Percentiles rank a stretch among this genome's conserved stretches.
phyloP scores from a whole-genome alignment of 2,113 vertebrate species.

The Lamprologus speciosus region DNA sequence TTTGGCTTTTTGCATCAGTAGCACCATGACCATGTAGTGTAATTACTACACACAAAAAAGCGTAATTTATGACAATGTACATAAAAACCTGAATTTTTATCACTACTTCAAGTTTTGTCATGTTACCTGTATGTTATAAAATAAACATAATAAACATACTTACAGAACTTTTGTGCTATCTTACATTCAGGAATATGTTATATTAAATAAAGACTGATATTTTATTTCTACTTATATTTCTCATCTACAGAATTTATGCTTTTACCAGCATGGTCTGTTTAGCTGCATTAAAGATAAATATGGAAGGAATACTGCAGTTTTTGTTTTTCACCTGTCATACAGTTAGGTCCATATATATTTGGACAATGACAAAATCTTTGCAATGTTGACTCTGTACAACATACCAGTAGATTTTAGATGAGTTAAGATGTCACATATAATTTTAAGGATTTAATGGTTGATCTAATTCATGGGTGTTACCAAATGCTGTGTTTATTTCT shows the following conservation, averaged over 20 bases:
- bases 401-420: not conserved
- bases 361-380: not conserved
- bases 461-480: not conserved
- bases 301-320: not conserved
- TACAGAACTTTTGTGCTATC: not conserved
- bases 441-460: not conserved
- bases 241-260: rapidly evolving
- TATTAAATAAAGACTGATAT: not conserved
- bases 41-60: not conserved
- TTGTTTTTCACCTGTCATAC: not conserved
- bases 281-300: not conserved
- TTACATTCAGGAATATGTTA: not conserved
- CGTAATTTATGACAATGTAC: not conserved
- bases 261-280: not conserved
- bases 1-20: not conserved
- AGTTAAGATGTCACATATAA: not conserved
- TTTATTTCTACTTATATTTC: not conserved
- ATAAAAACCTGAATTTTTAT: not conserved
- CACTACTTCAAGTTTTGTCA: not conserved
- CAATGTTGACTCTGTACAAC: not conserved
- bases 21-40: not conserved
- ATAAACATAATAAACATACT: not conserved
- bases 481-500: not conserved
- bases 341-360: not conserved
- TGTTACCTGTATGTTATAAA: not conserved